These are phyloP conservation scores for Stichopus chloronotus DNA, from an alignment of 35 echinoderm and acorn worm genomes.

Conservation along the genomic window DNA sequence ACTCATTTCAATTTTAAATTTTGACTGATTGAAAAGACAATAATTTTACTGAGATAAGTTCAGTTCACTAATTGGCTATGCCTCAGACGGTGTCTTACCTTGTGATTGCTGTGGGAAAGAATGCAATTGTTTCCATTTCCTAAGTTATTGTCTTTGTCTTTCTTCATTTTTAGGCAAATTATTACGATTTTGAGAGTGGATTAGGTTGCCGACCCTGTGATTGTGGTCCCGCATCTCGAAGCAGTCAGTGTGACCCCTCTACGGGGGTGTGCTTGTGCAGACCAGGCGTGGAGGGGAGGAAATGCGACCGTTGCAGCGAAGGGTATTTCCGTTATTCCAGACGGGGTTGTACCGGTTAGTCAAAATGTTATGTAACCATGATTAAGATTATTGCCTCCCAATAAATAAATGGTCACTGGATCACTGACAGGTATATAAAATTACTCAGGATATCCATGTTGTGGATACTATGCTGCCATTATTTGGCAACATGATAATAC, in stretches of 20 bases:
- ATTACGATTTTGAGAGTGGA: constrained; percentile 79
- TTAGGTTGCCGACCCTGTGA: constrained; percentile 74
- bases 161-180: constrained; percentile 58
- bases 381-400: neutral
- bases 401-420: neutral
- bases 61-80: too few relatives aligned
- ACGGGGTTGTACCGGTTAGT: constrained; percentile 85
- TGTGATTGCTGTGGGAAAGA: too few relatives aligned
- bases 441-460: too few relatives aligned
- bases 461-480: too few relatives aligned
- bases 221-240: constrained; percentile 64
- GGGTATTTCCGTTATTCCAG: constrained; percentile 82
- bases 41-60: too few relatives aligned
- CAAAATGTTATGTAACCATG: neutral
- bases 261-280: constrained; percentile 75
- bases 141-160: too few relatives aligned
- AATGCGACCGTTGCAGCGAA: constrained; percentile 80
- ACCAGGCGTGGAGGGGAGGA: constrained; percentile 80
- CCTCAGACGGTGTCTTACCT: too few relatives aligned
- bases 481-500: too few relatives aligned
- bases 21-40: too few relatives aligned
- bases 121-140: too few relatives aligned
- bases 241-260: constrained; percentile 70
- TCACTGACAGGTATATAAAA: neutral
- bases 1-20: too few relatives aligned